A percentile compares a stretch with the other conserved stretches of the same genome.
Evolutionary conservation across 2,888 invertebrate genomes (phyloP).

Genomic region (Lissocephala sabroskyi): DNA sequence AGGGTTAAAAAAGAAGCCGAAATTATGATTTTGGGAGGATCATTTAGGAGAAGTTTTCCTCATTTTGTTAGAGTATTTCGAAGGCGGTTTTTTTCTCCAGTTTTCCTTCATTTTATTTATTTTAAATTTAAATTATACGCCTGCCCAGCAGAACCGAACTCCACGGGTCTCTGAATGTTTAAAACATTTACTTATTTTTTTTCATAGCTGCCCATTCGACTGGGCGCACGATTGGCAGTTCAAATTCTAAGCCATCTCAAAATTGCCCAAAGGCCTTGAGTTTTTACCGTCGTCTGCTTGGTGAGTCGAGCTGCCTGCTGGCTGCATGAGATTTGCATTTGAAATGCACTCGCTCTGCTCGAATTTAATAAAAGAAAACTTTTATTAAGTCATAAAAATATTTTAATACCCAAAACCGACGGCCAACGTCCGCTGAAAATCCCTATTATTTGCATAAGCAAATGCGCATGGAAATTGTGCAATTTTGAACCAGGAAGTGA

Average conservation of each 20-base stretch:
- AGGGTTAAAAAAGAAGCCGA: no score
- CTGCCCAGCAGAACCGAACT: constrained; percentile 33
- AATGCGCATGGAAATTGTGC: constrained; percentile 56
- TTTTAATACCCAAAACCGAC: constrained; percentile 22
- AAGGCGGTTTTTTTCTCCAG: constrained; percentile 1
- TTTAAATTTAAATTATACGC: constrained; percentile 54
- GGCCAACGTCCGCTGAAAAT: not conserved
- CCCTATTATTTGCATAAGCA: constrained; percentile 48
- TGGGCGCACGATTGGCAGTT: constrained; percentile 69
- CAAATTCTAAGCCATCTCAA: constrained; percentile 37
- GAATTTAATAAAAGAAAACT: constrained; percentile 60
- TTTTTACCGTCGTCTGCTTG: constrained; percentile 9
- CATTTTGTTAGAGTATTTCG: constrained; percentile 8
- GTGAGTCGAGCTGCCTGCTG: constrained; percentile 13
- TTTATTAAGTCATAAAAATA: constrained; percentile 61
- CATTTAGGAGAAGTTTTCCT: no score
- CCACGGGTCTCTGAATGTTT: constrained; percentile 57
- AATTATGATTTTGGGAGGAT: no score
- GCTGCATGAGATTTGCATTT: constrained; percentile 57
- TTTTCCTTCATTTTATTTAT: constrained; percentile 42
- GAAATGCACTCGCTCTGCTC: constrained; percentile 43
- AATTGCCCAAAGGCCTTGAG: constrained; percentile 18
- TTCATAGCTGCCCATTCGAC: not conserved
- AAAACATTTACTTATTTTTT: constrained; percentile 32
- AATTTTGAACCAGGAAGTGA: constrained; percentile 60